Evolutionary conservation across 2,113 vertebrate genomes (phyloP), one percentile per base, ranked within the genome.

Genomic region (Fregetta grallaria): DNA sequence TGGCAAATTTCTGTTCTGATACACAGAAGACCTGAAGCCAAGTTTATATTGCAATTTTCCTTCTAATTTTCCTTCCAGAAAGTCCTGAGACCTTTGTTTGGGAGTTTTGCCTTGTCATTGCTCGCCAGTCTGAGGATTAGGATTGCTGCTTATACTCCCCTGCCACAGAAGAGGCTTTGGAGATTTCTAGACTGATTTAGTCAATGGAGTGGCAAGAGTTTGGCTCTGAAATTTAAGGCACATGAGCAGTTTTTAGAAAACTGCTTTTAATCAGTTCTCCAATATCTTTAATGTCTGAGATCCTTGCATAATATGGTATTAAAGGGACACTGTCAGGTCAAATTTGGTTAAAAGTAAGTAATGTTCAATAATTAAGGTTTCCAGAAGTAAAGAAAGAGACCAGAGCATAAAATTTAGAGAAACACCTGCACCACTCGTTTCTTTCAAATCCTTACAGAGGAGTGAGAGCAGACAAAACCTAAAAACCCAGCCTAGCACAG

Each of bases 221-320:
- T 94, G 89, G 94, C 91, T 63, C 87, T 87, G 89, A 96, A 91
- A 94, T 95, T 96, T 96, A 96, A 95, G 93, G 89, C 96, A 96
- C 93, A 78, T 95, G 89, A 96, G 94, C n/a, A 94, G 89, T 75
- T 96, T 94, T 96, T 94, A 96, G 94, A 96, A 94, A 96, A 92
- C 9, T 86, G 80, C 42, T 92, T 96, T 96, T 71, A 96, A 94
- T 92, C 95, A 91, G 71, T 90, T 94, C 49, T 92, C 66, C 58
- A 82, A 30, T 90, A 96, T 79, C 75, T 95, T 90, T 62, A 82
- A 71, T 72, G 77, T 90, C 92, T 91, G 74, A 96, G 87, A 96
- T 96, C 45, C 78, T 97, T 96, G 90, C 78, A 68, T 92, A 96
- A 96, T 90, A 29, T 13, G 58, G 81, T 88, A 89, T 95, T 95